phyloP scores from a whole-genome alignment of 2,113 vertebrate species.

The Odocoileus virginianus region DNA sequence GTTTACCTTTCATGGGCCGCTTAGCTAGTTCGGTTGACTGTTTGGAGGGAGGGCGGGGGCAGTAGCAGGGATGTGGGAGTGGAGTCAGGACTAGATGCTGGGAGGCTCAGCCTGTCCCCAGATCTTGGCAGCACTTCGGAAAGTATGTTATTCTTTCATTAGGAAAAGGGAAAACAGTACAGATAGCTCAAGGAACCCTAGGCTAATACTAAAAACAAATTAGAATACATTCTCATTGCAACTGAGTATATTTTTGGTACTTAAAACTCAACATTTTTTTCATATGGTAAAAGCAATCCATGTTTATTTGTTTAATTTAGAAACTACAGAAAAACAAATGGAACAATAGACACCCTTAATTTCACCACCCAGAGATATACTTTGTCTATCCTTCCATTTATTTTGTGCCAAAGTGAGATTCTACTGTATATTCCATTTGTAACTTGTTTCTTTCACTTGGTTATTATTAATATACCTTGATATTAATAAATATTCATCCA shows the following conservation, averaged over 20 bases:
- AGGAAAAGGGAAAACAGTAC: not conserved
- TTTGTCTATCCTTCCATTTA: not conserved
- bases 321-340: not conserved
- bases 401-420: not conserved
- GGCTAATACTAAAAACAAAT: not conserved
- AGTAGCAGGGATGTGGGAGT: not conserved
- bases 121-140: not conserved
- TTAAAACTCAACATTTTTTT: not conserved
- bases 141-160: not conserved
- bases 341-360: not conserved
- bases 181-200: not conserved
- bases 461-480: not conserved
- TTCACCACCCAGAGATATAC: not conserved
- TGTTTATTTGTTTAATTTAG: not conserved
- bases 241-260: not conserved
- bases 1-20: not conserved
- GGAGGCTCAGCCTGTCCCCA: not conserved
- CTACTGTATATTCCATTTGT: not conserved
- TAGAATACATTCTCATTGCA: not conserved
- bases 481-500: not conserved
- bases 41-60: not conserved
- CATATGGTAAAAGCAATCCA: not conserved
- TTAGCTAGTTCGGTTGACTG: not conserved
- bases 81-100: not conserved
- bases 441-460: not conserved